phyloP scores from a whole-genome alignment of 2,113 vertebrate genomes.

The Cyphomyrus discorhynchus region DNA sequence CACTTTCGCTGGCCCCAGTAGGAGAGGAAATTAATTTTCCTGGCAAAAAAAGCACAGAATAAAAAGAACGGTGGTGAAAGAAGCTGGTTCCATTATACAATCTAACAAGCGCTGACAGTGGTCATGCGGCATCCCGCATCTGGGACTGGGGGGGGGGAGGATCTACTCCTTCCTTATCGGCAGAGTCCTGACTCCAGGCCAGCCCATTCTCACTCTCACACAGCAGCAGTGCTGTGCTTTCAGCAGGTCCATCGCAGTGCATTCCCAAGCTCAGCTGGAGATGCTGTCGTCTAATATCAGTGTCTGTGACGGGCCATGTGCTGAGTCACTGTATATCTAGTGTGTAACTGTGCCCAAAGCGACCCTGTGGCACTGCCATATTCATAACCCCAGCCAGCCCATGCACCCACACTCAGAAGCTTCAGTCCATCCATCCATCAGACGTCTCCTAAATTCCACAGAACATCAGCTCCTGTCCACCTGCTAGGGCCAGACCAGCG shows the following conservation, averaged over 20 bases:
- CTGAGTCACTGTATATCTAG: not conserved
- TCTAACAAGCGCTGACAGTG: not conserved
- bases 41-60: not conserved
- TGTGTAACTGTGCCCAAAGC: not conserved
- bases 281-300: not conserved
- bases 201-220: not conserved
- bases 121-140: not conserved
- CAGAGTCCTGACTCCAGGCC: not conserved
- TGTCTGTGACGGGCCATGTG: not conserved
- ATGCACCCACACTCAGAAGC: not conserved
- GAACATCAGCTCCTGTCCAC: not conserved
- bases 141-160: not conserved
- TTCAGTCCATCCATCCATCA: not conserved
- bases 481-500: not conserved
- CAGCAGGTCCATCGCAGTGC: not conserved
- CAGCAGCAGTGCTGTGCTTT: not conserved
- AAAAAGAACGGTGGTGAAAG: not conserved
- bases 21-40: slow-evolving; percentile 2
- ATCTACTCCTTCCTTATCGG: not conserved
- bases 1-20: not conserved
- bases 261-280: not conserved
- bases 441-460: not conserved
- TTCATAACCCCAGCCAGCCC: not conserved
- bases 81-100: not conserved
- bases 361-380: not conserved